Conservation (phyloP, 2,888 invertebrate species). For the Digitonthophagus gazella region DNA sequence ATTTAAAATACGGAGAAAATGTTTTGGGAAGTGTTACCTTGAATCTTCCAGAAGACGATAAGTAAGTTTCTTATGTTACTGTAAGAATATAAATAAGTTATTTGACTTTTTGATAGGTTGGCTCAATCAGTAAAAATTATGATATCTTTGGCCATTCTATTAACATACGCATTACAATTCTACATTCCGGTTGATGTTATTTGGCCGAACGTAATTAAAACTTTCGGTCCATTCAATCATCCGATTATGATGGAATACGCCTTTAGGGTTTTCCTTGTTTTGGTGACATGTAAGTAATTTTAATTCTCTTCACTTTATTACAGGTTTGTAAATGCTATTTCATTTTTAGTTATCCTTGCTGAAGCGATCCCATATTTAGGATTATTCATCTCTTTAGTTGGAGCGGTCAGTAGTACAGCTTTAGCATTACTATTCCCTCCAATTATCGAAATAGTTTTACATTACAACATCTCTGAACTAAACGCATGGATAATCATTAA, state of each 20-base stretch:
- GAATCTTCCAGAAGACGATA: constrained; percentile 66
- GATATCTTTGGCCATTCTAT: constrained; percentile 81
- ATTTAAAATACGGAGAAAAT: constrained; percentile 80
- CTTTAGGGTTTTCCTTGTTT: constrained; percentile 70
- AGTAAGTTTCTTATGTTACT: constrained; percentile 60
- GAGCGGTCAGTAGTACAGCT: constrained; percentile 85
- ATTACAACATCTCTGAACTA: constrained; percentile 60
- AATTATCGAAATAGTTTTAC: constrained; percentile 74
- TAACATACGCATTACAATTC: constrained; percentile 92
- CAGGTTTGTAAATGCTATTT: constrained; percentile 19
- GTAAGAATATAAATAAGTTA: too few relatives aligned
- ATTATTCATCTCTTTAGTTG: constrained; percentile 87
- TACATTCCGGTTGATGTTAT: constrained; percentile 91
- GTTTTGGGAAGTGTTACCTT: constrained; percentile 85
- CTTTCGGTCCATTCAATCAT: constrained; percentile 57
- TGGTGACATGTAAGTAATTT: constrained; percentile 71
- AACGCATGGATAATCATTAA: constrained; percentile 56
- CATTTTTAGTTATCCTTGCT: constrained; percentile 72
- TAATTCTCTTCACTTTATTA: background rate
- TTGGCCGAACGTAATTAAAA: constrained; percentile 68
- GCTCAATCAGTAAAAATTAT: constrained; percentile 80
- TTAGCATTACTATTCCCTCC: constrained; percentile 87
- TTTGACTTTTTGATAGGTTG: constrained; percentile 57
- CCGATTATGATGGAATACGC: constrained; percentile 65
- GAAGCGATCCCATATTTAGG: constrained; percentile 83